Base-by-base conservation (phyloP, 1,140 invertebrate genomes). In the Lasioglossum baleicum region DNA sequence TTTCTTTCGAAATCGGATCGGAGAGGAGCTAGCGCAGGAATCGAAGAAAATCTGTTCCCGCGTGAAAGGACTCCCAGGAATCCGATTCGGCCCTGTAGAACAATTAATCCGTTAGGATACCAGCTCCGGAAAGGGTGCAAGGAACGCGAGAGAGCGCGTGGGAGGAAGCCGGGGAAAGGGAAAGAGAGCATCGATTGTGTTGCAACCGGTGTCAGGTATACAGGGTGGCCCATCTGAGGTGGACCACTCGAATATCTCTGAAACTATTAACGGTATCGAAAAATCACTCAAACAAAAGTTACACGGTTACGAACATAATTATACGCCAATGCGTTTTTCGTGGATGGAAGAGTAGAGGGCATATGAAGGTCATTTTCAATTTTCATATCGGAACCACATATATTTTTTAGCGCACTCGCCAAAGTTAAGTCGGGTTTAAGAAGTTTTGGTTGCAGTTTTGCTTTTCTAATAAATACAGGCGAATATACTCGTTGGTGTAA, bases 121-220 rank as follows among this genome's bases (percentile, higher is more conserved):
- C n/a, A 13, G 20, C 8, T 11, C 8, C 56, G 56, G 20, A 58
- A 58, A 58, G 51, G 31, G 44, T 53, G 68, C 42, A 22, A 42
- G 60, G 53, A n/a, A 2, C 10, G 26, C 26, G 44, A 15, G 44
- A 15, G 51, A 68, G 7, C 2, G 44, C 80, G 61, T 56, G 61
- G 56, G 56, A 56, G 67, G 31, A 56, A 40, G 56, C 15, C 17
- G 68, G 64, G 61, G 58, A 80, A 56, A 66, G 71, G 42, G 73
- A 80, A 74, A 75, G 63, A 75, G 75, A 67, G 40, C 58, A 77
- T 75, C 67, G 71, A 53, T 20, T 40, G 35, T 67, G 75, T 67
- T 7, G 56, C 42, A 51, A 71, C 15, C 71, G 56, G 58, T 79
- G 75, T 86, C 75, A 79, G 83, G 75, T 35, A 35, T 81, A 85